Base-by-base conservation (phyloP, 2,888 invertebrate genomes). In the Microchrysa polita region DNA sequence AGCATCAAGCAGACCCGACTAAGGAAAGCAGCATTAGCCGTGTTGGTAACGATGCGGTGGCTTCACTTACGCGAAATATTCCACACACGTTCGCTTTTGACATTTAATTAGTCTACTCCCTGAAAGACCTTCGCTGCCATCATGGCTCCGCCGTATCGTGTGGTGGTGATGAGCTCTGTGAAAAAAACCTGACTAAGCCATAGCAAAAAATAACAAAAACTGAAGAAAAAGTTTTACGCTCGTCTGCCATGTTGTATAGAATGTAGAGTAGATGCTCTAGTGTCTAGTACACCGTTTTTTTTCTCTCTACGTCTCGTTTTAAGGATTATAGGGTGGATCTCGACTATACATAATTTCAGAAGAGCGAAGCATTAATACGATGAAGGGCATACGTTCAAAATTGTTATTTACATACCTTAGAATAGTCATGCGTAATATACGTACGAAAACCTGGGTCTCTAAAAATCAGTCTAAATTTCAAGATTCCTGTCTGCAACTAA, bases 1-100 rank as follows among this genome's bases (percentile, higher is more conserved):
- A 60, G 20, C 44, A 48, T 48, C 65, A 65, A 65, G 61, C 27
- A 16, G 42, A 42, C 40, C 61, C 16, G 40, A 61, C 61, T 61
- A 16, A 20, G 44, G n/a, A n/a, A n/a, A n/a, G n/a, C n/a, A 48
- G 44, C 48, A 22, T 65, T 65, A 65, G 65, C 48, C 12, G 14
- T n/a, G n/a, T n/a, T 12, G n/a, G 65, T 22, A 65, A 65, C 55
- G 52, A 16, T 61, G 27, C 55, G 48, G 65, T 23, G 20, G 65
- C 48, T 65, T 44, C 42, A 65, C 65, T 44, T 48, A 20, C 65
- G n/a, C 69, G 34, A 40, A 74, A 75, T 75, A 76, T 76, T 76
- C 76, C 73, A 69, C 53, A 73, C 76, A 76, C 76, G 76, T 76
- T 75, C 74, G 75, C 74, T 76, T 76, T 76, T 75, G 76, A 76